These are phyloP conservation scores for Corydoras maculifer DNA, from an alignment of 2,113 vertebrate genomes.

Conservation along the genomic window DNA sequence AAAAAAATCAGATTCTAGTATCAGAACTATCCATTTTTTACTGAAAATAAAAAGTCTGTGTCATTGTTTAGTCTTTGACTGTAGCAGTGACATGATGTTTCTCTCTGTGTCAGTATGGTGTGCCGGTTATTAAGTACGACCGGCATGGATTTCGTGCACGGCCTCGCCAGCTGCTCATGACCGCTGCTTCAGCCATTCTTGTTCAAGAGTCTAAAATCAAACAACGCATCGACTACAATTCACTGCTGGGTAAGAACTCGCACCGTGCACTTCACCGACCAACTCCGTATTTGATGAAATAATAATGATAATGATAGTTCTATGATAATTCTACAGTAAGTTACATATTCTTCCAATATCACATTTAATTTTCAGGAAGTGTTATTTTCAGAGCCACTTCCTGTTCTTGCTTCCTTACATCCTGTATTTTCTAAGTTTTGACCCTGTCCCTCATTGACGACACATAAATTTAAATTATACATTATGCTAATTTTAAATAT, in stretches of 20 bases:
- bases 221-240: constrained; percentile 80
- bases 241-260: constrained; percentile 72
- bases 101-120: constrained; percentile 71
- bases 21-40: neutral
- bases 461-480: no score
- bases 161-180: constrained; percentile 83
- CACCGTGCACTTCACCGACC: no score
- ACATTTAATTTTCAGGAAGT: no score
- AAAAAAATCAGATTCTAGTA: neutral
- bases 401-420: no score
- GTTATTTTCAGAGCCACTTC: no score
- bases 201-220: constrained; percentile 88
- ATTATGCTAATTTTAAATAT: no score
- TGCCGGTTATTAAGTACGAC: constrained; percentile 89
- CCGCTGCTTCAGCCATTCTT: constrained; percentile 68
- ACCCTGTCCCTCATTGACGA: no score
- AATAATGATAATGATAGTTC: no score
- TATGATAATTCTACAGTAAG: no score
- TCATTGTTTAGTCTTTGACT: constrained; percentile 1
- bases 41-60: neutral
- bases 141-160: constrained; percentile 85
- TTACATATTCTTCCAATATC: no score
- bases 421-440: no score
- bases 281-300: no score
- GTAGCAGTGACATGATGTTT: neutral